These are phyloP conservation scores for Lepidurus packardi DNA, from an alignment of 1,140 invertebrate species.

Conservation along the genomic window DNA sequence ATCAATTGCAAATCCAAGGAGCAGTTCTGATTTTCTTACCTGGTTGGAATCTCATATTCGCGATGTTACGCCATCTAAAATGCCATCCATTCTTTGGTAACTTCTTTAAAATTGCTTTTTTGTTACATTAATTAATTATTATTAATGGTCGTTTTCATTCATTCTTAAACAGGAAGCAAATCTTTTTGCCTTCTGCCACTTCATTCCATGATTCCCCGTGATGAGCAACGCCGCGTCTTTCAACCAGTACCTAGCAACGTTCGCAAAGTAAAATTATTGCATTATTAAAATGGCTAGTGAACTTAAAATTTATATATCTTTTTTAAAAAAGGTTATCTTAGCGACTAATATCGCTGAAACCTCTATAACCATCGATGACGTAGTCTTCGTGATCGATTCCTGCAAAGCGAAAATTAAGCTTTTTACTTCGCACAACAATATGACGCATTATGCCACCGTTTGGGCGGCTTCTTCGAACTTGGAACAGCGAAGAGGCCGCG, in stretches of 20 bases:
- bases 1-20: slow-evolving; percentile 62
- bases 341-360: slow-evolving; percentile 91
- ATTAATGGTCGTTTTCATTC: slow-evolving; percentile 41
- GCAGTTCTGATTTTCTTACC: slow-evolving; percentile 88
- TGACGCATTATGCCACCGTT: slow-evolving; percentile 89
- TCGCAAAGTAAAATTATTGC: slow-evolving; percentile 55
- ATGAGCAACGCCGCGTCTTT: slow-evolving; percentile 84
- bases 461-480: slow-evolving; percentile 89
- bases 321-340: slow-evolving; percentile 62
- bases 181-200: slow-evolving; percentile 70
- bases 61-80: slow-evolving; percentile 76
- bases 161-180: slow-evolving; percentile 39
- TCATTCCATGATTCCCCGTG: slow-evolving; percentile 82
- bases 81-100: slow-evolving; percentile 68
- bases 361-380: slow-evolving; percentile 93
- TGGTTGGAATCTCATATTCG: slow-evolving; percentile 92
- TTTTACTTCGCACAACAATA: slow-evolving; percentile 91
- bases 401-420: slow-evolving; percentile 94
- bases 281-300: not conserved
- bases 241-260: slow-evolving; percentile 63
- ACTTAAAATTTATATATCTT: slow-evolving; percentile 18
- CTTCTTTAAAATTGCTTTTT: slow-evolving; percentile 22
- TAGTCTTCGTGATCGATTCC: slow-evolving; percentile 91
- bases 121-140: slow-evolving; percentile 28
- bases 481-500: slow-evolving; percentile 82